Evolutionary conservation across 2,888 invertebrate genomes (phyloP), one percentile per base, ranked within the genome.

Genomic region (Bugulina stolonifera): DNA sequence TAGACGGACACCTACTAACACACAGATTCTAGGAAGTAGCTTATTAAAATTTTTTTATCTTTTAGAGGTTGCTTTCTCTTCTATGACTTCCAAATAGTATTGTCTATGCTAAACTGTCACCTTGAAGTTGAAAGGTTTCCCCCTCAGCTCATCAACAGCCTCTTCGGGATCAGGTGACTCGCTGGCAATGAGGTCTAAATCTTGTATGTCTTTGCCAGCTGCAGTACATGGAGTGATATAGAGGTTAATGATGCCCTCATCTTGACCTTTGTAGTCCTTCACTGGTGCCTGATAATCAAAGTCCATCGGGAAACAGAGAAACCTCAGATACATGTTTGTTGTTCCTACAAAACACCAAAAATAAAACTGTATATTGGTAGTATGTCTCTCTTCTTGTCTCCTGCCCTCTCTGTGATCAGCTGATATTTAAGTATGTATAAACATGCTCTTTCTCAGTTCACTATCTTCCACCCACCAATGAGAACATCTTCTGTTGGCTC

Each of bases 181-280:
- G 35, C 84, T 83, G 10, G 83, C 81, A 77, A 84, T 84, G 72
- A 77, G 75, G 73, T 84, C 83, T 43, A 83, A 83, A 72, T 81
- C 81, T 64, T 64, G 64, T 14, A 81, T 74, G 0, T 78, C 75
- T 74, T 79, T 80, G 5, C 84, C 85, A 71, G 77, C 78, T 69
- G 77, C 75, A 35, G 77, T 77, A 74, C 83, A 84, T 0, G 85
- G 85, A 1, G 79, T 76, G 54, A 85, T 79, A 75, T 78, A 79
- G 10, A 83, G 80, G 35, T 74, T 75, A 32, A 84, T 75, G 58
- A 75, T 75, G 1, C 83, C 84, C 72, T 84, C 83, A 73, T 83
- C 83, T 71, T 79, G 78, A 3, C 83, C 84, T 80, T 86, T 83
- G 77, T 83, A 84, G 74, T 84, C 83, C 3, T 82, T 80, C 34